Evolutionary conservation across 1,140 invertebrate genomes (phyloP), one percentile per base, ranked within the genome.

Genomic region (Procambarus virginalis): DNA sequence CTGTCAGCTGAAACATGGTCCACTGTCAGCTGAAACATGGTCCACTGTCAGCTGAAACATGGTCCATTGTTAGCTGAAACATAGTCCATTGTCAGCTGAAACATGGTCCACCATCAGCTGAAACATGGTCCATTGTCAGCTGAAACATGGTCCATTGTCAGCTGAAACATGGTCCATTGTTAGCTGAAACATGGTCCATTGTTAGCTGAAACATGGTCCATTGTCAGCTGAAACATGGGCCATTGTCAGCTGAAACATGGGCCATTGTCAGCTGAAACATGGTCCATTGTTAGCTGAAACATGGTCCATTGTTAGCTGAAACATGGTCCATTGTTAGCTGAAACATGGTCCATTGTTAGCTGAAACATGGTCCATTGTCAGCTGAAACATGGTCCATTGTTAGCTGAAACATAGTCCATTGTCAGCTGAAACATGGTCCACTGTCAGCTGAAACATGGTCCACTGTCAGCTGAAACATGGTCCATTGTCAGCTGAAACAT

Each of bases 131-230:
- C 58, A 70, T 78, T 55, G 78, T 48, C 34, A 34, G 34, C 34
- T 70, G 84, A 49, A 80, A 80, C 64, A 22, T 78, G 76, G 77
- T 55, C 79, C 58, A 70, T 78, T 55, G 78, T 48, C 34, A 34
- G 34, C 34, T 70, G 84, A 49, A 80, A 80, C 64, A 22, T 78
- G 76, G 77, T 55, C 79, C 58, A 70, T 78, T 45, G 64, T 48
- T 1, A 34, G 34, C 34, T 70, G 84, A 49, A 80, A 80, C 64
- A 22, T 78, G 76, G 77, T 55, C 79, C 58, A 70, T 78, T 55
- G 78, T 48, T 1, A 34, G 34, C 34, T 70, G 84, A 49, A 80
- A 80, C 64, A 22, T 78, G 76, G 77, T 55, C 79, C 58, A 70
- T 78, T 55, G 78, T 48, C 34, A 34, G 34, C 34, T 70, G 84